Base-by-base conservation (phyloP, 2,113 vertebrate genomes). In the Vulpes ferrilata region DNA sequence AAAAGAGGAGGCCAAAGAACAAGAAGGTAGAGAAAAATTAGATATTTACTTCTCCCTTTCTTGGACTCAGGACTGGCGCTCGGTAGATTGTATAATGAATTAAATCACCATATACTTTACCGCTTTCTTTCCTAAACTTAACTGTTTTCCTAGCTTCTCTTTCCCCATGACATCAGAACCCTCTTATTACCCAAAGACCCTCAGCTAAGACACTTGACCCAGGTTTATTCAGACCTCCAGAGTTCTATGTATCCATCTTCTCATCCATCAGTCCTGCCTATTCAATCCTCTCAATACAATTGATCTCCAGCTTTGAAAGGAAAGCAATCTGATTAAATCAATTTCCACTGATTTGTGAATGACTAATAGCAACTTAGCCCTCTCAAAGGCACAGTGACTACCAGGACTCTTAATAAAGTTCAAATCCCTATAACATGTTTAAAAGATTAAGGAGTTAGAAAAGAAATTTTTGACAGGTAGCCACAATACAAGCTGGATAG, bases 321-420 rank as follows among this genome's bases (percentile, higher is more conserved):
- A 98, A 94, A 94, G 23, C 62, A 65, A 85, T 78, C 59, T 71
- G 67, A 95, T 67, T 91, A 38, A 27, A 93, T 78, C 22, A 35
- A 62, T 79, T 59, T 85, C 48, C 48, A 79, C 55, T 73, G 62
- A 96, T 84, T 83, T 83, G 27, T 83, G 67, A 78, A 87, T 67
- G 90, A 96, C 83, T 95, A 78, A 73, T 16, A 30, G 7, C 38
- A 96, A 94, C 71, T 89, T 73, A 82, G 87, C 27, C 11, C 81
- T 89, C 95, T 88, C 60, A 96, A 85, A 43, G 60, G 59, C 80
- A 95, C n/a, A 86, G 91, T 84, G 71, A 95, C 89, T 93, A 93
- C 64, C 65, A 86, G 92, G 88, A 73, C 84, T 96, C 65, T 78
- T 88, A 95, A 95, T 88, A 69, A 86, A 96, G 16, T 95, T 88